Base-by-base conservation (phyloP, 2,888 invertebrate genomes). In the Philopedon plagiatum region DNA sequence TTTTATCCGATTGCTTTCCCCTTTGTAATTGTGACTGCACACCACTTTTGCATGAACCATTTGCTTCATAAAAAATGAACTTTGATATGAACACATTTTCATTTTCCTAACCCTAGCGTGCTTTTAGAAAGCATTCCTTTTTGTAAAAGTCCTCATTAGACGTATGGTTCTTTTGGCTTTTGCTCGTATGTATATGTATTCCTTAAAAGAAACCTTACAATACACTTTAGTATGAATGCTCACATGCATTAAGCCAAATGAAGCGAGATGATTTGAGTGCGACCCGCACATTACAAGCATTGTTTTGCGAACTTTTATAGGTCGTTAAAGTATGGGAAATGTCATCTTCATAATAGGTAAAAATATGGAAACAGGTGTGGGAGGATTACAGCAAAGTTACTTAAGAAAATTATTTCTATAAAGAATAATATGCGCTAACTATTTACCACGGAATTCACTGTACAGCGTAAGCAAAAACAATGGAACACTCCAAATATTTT, bases 221-320 rank as follows among this genome's bases (percentile, higher is more conserved):
- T 44, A 19, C 19, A 5, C 8, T 3, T 9, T 18, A 11, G 15
- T 39, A 39, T 13, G 9, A 13, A 15, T 37, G 34, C 21, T 19
- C 21, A 21, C n/a, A 18, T 51, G 15, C 29, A 60, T 54, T 41
- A 46, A 26, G 61, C 32, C 68, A 61, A 41, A 68, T 68, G 68
- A 39, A 68, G 61, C 61, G 41, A 29, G 44, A 68, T 68, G 61
- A 68, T 68, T 68, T 68, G 68, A 68, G 68, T 68, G 67, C 60
- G n/a, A n/a, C n/a, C 11, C n/a, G 46, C 0, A 7, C n/a, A 23
- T 9, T 46, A 7, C 7, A 34, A 2, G 46, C 19, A 9, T 44
- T 44, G 19, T 44, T 44, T 1, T 9, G 1, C 19, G 21, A 3
- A 23, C 1, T 23, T 46, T 23, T 23, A 46, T n/a, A 23, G 46